phyloP scores from a whole-genome alignment of 1,140 invertebrate genomes.

The Papilio xuthus region DNA sequence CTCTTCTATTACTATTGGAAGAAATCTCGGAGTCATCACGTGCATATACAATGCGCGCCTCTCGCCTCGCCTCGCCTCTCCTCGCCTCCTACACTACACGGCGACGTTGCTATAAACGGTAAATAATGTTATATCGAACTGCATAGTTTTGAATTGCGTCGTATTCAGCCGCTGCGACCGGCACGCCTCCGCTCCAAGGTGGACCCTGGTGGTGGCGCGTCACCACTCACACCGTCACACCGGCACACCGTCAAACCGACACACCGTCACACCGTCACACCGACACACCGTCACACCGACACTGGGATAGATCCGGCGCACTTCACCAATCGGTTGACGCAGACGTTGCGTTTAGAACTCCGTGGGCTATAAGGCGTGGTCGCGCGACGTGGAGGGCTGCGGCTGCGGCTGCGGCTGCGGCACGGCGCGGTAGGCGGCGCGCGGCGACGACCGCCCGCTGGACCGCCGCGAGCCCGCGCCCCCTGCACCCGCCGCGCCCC shows the following conservation, averaged over 20 bases:
- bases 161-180: too few species aligned
- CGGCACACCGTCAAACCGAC: too few species aligned
- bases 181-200: too few species aligned
- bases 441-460: constrained; percentile 38
- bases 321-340: background rate
- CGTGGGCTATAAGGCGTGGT: constrained; percentile 67
- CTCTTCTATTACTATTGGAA: background rate
- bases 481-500: constrained; percentile 39
- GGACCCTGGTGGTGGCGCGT: too few species aligned
- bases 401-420: constrained; percentile 45
- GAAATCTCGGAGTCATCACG: background rate
- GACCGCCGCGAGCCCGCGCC: constrained; percentile 41
- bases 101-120: too few species aligned
- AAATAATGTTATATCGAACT: too few species aligned
- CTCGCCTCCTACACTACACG: too few species aligned
- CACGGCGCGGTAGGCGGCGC: constrained; percentile 61
- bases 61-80: too few species aligned
- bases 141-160: too few species aligned
- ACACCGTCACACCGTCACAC: background rate
- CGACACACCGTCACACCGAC: background rate
- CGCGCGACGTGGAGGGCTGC: constrained; percentile 52
- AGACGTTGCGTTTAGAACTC: constrained; percentile 46
- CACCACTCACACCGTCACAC: too few species aligned
- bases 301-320: background rate
- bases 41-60: too few species aligned